Percentiles rank a stretch among this genome's conserved stretches.
These are phyloP conservation scores for Mechanitis messenoides DNA, from an alignment of 2,888 invertebrate species.

Conservation along the genomic window DNA sequence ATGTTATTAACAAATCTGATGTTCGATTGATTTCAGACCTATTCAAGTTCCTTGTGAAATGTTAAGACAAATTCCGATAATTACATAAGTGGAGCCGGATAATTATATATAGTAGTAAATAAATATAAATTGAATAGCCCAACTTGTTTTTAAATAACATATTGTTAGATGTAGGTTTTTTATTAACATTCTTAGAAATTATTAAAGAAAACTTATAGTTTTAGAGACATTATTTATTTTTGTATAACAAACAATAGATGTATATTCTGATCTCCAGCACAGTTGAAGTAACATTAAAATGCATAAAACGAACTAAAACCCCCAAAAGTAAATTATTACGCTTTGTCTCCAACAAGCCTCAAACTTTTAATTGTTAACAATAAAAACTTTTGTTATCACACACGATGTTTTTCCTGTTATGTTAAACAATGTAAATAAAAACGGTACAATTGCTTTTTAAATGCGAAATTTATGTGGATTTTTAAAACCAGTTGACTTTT, in stretches of 20 bases:
- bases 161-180: too few species aligned
- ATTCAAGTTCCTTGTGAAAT: too few species aligned
- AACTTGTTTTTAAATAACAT: too few species aligned
- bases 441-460: slow-evolving; percentile 21
- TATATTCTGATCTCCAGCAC: slow-evolving; percentile 13
- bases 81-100: too few species aligned
- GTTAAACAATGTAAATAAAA: slow-evolving; percentile 27
- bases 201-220: too few species aligned
- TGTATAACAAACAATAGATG: slow-evolving; percentile 4
- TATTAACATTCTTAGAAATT: too few species aligned
- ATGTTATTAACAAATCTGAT: too few species aligned
- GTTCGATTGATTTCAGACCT: too few species aligned
- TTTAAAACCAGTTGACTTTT: slow-evolving; percentile 6
- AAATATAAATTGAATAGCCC: too few species aligned
- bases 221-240: too few species aligned
- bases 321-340: slow-evolving; percentile 39
- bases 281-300: slow-evolving; percentile 22
- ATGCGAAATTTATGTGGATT: slow-evolving; percentile 14
- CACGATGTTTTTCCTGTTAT: slow-evolving; percentile 30
- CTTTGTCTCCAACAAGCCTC: slow-evolving; percentile 39
- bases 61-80: too few species aligned
- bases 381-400: slow-evolving; percentile 48
- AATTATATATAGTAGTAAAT: too few species aligned
- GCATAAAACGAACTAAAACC: slow-evolving; percentile 31
- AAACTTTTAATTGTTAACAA: slow-evolving; percentile 49